Base-by-base conservation (phyloP, 64 coral and sea anemone species). In the Anthopleura sola region DNA sequence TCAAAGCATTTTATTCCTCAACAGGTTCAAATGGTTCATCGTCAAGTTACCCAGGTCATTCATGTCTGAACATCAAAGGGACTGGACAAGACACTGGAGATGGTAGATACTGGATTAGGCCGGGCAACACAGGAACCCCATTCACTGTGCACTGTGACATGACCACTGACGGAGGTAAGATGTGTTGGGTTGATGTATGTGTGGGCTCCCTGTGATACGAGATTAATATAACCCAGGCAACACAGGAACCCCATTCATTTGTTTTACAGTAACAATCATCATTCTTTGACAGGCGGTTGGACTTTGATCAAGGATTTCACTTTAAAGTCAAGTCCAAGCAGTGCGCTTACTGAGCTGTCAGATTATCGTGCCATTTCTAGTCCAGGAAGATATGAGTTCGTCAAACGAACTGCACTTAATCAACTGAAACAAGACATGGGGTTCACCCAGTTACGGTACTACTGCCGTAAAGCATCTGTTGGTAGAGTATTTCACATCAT, bases 281-380 rank as follows among this genome's bases (percentile, higher is more conserved):
- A n/a, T 86, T 21, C 49, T 68, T 75, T 28, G n/a, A n/a, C n/a
- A 91, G 90, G 90, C 69, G 90, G 90, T 4, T 91, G 90, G 90
- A 51, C 55, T 19, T 32, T 82, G 9, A 31, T 91, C 9, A 54
- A 37, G 18, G 38, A 75, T 23, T 40, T 2, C 6, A 5, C 24
- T 14, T n/a, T n/a, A n/a, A n/a, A n/a, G n/a, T n/a, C n/a, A n/a
- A n/a, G n/a, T n/a, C n/a, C n/a, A n/a, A n/a, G n/a, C n/a, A n/a
- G n/a, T n/a, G n/a, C n/a, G n/a, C n/a, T n/a, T n/a, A n/a, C n/a
- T n/a, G n/a, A n/a, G n/a, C n/a, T n/a, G n/a, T n/a, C n/a, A n/a
- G n/a, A n/a, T n/a, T n/a, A n/a, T 12, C 16, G 9, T 24, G 26
- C 23, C 23, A 44, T 32, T 24, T 23, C 74, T 5, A n/a, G 60